Evolutionary conservation across 2,113 vertebrate genomes (phyloP), one percentile per base, ranked within the genome.

Genomic region (Indicator indicator): DNA sequence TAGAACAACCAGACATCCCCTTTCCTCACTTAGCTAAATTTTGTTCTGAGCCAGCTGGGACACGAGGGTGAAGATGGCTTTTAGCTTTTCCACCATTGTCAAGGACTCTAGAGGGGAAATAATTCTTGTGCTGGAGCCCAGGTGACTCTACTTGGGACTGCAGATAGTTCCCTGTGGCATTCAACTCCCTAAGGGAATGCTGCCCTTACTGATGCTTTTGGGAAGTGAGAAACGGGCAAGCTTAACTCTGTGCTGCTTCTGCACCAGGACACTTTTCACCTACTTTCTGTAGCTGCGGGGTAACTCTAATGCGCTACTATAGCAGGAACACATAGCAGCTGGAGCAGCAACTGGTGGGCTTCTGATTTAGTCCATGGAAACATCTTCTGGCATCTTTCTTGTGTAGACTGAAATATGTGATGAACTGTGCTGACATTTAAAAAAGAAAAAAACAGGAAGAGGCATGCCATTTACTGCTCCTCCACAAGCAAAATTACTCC

Each of bases 301-400:
- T 73, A 48, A 48, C 62, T 81, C 69, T 56, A 38, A 42, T 62
- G n/a, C 17, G 28, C 1, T 3, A 10, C 13, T 73, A 26, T 23
- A 44, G 78, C 28, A 80, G 86, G 42, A 90, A 28, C 50, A 68
- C 14, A 13, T 6, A 70, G 14, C 44, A 88, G 62, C 15, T 71
- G 11, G 38, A 86, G 55, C 8, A 46, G 36, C 55, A 60, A 26
- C 27, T 62, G 18, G 7, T 0, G 0, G 12, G 50, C 11, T 68
- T 30, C 65, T 87, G 64, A 54, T 58, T 82, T 72, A 50, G 59
- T 44, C 20, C 83, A 0, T 62, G 68, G 36, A 85, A 69, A 28
- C 69, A 54, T 16, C 19, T 94, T 89, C 59, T 85, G 81, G 38
- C 40, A 19, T 54, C 59, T 60, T 84, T 32, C 15, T 54, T 60